Percentiles rank a stretch among this genome's conserved stretches.
These are phyloP conservation scores for Ciona savignyi DNA, from an alignment of 23 tunicate species.

Conservation along the genomic window DNA sequence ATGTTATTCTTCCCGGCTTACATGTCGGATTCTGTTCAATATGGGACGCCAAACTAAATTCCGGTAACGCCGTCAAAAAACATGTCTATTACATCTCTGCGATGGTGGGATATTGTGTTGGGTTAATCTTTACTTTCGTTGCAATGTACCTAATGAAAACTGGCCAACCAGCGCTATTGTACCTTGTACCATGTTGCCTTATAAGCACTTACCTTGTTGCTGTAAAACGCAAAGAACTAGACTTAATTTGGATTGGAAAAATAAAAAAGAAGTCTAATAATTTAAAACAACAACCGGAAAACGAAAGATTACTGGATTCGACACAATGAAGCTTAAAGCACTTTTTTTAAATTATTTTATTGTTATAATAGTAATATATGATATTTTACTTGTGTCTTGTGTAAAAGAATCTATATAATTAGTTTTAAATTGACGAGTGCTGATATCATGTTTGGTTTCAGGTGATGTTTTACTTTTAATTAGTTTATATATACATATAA, in stretches of 20 bases:
- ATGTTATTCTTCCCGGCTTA: constrained; percentile 82
- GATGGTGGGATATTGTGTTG: constrained; percentile 50
- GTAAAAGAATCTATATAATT: background rate
- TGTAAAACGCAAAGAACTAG: constrained; percentile 49
- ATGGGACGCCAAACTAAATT: constrained; percentile 50
- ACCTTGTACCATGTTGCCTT: constrained; percentile 62
- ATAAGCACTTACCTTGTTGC: constrained; percentile 60
- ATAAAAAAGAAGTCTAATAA: background rate
- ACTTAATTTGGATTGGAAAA: constrained; percentile 50
- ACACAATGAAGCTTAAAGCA: background rate
- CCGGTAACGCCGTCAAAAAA: constrained; percentile 12
- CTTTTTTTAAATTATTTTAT: no score
- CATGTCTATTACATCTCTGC: constrained; percentile 56
- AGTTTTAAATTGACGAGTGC: no score
- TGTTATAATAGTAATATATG: no score
- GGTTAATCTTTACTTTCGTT: constrained; percentile 54
- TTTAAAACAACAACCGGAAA: background rate
- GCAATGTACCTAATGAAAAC: constrained; percentile 53
- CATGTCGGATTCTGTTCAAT: constrained; percentile 81
- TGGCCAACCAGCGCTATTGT: constrained; percentile 91
- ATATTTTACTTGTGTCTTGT: background rate
- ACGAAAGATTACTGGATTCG: background rate
- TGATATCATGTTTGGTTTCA: no score
- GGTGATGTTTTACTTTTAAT: no score
- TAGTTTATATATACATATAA: no score